Conservation (phyloP, 2,113 vertebrate species). For the Corvus moneduloides region DNA sequence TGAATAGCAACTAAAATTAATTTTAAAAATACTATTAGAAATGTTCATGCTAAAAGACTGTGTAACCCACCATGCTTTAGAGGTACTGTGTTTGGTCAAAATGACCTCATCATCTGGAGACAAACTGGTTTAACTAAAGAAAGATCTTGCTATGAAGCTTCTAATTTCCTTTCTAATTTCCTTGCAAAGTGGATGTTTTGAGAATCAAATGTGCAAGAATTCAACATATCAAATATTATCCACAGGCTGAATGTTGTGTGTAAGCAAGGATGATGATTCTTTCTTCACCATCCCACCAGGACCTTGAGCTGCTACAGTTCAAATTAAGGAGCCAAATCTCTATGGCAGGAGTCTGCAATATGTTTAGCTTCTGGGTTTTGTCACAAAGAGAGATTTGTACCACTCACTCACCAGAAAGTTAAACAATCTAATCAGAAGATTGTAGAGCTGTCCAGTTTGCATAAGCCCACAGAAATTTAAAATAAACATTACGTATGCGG, state of each 20-base stretch:
- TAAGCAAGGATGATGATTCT: neutral
- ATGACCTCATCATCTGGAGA: neutral
- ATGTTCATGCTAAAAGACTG: neutral
- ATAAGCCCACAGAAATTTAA: neutral
- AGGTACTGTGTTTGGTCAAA: neutral
- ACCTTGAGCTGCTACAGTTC: neutral
- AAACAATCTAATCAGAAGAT: slow-evolving; percentile 43
- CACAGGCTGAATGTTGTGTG: neutral
- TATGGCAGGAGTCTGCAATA: neutral
- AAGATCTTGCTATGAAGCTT: neutral
- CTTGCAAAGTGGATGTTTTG: neutral
- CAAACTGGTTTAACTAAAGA: neutral
- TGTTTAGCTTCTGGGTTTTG: neutral
- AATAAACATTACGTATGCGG: slow-evolving; percentile 1
- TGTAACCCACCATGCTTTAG: neutral
- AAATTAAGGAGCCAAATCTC: neutral
- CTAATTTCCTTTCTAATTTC: neutral
- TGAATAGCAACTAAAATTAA: neutral
- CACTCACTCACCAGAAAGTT: neutral
- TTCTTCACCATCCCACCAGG: neutral
- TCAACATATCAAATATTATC: neutral
- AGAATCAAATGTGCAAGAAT: neutral
- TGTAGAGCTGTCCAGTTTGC: slow-evolving; percentile 16
- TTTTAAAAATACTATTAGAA: neutral
- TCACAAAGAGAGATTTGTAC: neutral